Conservation (phyloP, 2,888 invertebrate species). For the Amblyteles armatorius region DNA sequence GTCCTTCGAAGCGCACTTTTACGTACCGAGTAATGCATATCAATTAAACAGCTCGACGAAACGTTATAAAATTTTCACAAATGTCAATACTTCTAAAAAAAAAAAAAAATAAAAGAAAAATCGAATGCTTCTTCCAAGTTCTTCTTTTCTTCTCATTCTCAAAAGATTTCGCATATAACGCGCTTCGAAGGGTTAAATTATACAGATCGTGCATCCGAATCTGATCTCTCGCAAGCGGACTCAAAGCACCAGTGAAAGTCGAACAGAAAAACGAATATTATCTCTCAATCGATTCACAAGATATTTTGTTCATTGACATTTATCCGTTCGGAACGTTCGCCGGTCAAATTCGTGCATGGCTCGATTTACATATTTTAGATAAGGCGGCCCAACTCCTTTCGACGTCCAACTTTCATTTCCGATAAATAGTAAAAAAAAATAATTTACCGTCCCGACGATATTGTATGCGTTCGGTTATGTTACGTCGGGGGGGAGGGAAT, state of each 20-base stretch:
- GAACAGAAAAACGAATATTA: background rate
- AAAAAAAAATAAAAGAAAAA: background rate
- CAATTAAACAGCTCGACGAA: background rate
- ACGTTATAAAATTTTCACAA: background rate
- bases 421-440: background rate
- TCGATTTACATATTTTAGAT: background rate
- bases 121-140: background rate
- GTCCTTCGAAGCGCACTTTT: background rate
- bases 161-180: background rate
- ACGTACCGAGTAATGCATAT: no score
- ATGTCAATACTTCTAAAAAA: background rate
- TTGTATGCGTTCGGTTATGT: background rate
- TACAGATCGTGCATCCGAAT: background rate
- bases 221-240: background rate
- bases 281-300: background rate
- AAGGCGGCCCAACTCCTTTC: background rate
- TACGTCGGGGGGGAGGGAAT: background rate
- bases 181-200: background rate
- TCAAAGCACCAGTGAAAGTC: background rate
- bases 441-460: background rate
- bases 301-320: background rate
- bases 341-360: background rate
- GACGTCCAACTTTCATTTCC: slow-evolving; percentile 3
- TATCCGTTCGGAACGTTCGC: background rate
- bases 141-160: background rate